Conservation (phyloP, 2,888 invertebrate genomes). For the Dioctria rufipes region DNA sequence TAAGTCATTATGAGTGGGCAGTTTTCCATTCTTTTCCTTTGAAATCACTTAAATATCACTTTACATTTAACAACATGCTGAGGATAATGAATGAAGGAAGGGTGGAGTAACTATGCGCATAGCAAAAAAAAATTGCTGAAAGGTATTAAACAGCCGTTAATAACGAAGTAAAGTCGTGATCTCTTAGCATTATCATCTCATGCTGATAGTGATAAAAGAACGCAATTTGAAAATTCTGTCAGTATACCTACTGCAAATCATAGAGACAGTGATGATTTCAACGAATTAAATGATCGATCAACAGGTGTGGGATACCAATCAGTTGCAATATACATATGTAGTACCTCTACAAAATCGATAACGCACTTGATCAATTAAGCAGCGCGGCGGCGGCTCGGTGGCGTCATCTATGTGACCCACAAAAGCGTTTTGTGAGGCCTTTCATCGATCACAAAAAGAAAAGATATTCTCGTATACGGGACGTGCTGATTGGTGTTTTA, state of each 20-base stretch:
- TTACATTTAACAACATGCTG: constrained; percentile 18
- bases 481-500: constrained; percentile 41
- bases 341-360: constrained; percentile 13
- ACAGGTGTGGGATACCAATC: constrained; percentile 49
- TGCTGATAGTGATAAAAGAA: constrained; percentile 18
- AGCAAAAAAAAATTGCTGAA: constrained; percentile 34
- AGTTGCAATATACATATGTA: no score
- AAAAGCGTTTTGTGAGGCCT: constrained; percentile 41
- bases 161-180: constrained; percentile 16
- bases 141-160: constrained; percentile 30
- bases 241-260: no score
- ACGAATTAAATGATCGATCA: constrained; percentile 39
- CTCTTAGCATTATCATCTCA: constrained; percentile 38
- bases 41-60: constrained; percentile 40
- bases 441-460: not conserved
- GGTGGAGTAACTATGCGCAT: not conserved
- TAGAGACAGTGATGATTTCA: not conserved
- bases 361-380: constrained; percentile 49
- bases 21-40: constrained; percentile 9
- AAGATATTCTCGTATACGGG: constrained; percentile 3
- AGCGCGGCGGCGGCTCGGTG: constrained; percentile 23
- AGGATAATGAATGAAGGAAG: not conserved
- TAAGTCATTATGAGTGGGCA: constrained; percentile 12
- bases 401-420: constrained; percentile 21
- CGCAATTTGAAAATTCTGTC: not conserved